Evolutionary conservation across 1,140 invertebrate species (phyloP), one percentile per base, ranked within the genome.

Genomic region (Stratiolaelaps scimitus): DNA sequence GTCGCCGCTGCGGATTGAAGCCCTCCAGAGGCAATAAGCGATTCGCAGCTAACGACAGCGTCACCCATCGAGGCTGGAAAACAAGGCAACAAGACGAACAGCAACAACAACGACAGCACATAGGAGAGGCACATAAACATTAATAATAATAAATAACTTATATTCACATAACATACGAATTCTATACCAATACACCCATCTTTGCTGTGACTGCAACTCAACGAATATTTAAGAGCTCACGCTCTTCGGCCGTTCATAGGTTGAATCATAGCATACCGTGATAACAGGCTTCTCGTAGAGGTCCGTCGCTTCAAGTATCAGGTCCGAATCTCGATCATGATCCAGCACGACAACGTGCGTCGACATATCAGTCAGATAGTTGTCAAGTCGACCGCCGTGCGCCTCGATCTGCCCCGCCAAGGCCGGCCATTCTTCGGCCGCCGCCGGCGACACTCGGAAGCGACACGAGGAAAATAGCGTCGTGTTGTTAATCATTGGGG

Each of bases 221-320:
- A 40, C 34, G 10, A 40, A 4, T 40, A 1, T 46, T 53, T n/a
- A 65, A n/a, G 7, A 65, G 13, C 44, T 19, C 13, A n/a, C n/a
- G n/a, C n/a, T n/a, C n/a, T n/a, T n/a, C n/a, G n/a, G n/a, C n/a
- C n/a, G n/a, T 60, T 15, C 13, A 15, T 13, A 15, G 26, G 26
- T 20, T 19, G 47, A 65, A 20, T 70, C 19, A 23, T 19, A 46
- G 67, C 74, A 82, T 73, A 86, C 83, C 45, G 83, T 84, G 45
- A 92, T 85, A 68, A 88, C 87, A 65, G 89, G 88, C 48, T 91
- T 84, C 74, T 93, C 89, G 78, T 91, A 93, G 1, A 94, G 78
- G 72, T 94, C 89, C 75, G 85, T 85, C 10, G 89, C 89, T 76
- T 88, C 88, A 67, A 81, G 82, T 60, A 90, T 80, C 75, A 87